phyloP scores from a whole-genome alignment of 2,888 invertebrate genomes.

The Orthonychiurus folsomi region DNA sequence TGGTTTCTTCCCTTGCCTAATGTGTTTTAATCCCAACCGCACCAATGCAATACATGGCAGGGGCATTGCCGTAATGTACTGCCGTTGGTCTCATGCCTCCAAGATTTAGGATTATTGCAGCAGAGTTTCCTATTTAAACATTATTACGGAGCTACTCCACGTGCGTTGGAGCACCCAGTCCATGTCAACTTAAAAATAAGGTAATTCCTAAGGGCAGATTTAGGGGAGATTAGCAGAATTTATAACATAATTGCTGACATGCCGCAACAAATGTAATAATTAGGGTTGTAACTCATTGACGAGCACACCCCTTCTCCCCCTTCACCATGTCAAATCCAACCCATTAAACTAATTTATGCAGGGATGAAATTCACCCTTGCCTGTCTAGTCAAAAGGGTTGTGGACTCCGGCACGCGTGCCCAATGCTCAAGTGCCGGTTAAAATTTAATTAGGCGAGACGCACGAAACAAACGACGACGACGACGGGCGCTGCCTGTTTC shows the following conservation, averaged over 20 bases:
- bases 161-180: not conserved
- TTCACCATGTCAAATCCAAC: not conserved
- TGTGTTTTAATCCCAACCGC: too few relatives aligned
- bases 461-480: not conserved
- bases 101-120: not conserved
- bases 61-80: too few relatives aligned
- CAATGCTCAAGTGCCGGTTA: too few relatives aligned
- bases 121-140: not conserved
- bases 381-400: too few relatives aligned
- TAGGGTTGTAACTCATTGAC: conserved; percentile 1
- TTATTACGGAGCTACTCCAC: not conserved
- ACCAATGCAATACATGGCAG: too few relatives aligned
- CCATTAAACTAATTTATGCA: not conserved
- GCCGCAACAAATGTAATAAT: not conserved
- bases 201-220: not conserved
- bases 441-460: not conserved
- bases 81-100: too few relatives aligned
- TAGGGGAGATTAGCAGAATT: not conserved
- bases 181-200: not conserved
- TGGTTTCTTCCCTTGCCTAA: too few relatives aligned
- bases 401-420: not conserved
- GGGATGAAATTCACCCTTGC: too few relatives aligned
- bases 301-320: not conserved
- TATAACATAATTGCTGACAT: not conserved
- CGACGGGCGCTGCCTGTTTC: too few relatives aligned